Percentiles rank a stretch among this genome's conserved stretches.
These are phyloP conservation scores for Tigriopus californicus DNA, from an alignment of 2,888 invertebrate species.

Conservation along the genomic window DNA sequence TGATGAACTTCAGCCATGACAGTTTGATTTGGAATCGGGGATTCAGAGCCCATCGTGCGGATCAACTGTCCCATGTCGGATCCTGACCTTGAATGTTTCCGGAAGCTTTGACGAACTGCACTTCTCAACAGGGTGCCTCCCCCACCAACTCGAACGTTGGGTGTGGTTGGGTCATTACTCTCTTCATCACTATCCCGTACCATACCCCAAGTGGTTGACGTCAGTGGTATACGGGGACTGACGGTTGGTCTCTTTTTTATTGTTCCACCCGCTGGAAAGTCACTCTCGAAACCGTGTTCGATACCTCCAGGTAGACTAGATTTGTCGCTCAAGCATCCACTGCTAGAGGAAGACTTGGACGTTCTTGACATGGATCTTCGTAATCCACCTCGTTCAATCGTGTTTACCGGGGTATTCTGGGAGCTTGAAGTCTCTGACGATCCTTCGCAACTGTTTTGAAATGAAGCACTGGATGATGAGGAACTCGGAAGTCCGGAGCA, in stretches of 20 bases:
- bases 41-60: slow-evolving; percentile 7
- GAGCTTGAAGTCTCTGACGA: not conserved
- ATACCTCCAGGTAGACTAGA: slow-evolving; percentile 18
- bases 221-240: slow-evolving; percentile 61
- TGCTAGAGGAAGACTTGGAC: slow-evolving; percentile 61
- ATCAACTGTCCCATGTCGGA: not conserved
- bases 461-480: not conserved
- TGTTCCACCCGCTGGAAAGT: slow-evolving; percentile 40
- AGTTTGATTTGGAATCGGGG: slow-evolving; percentile 17
- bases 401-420: slow-evolving; percentile 24
- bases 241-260: slow-evolving; percentile 72
- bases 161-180: not conserved
- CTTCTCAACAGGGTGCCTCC: slow-evolving; percentile 19
- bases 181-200: slow-evolving; percentile 18
- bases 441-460: not conserved
- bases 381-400: slow-evolving; percentile 19
- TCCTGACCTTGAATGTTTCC: not conserved
- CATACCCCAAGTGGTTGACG: slow-evolving; percentile 53
- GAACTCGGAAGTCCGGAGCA: not conserved
- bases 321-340: slow-evolving; percentile 47
- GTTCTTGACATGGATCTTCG: slow-evolving; percentile 32
- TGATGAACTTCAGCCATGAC: slow-evolving; percentile 19
- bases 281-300: slow-evolving; percentile 30
- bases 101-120: slow-evolving; percentile 2
- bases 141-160: slow-evolving; percentile 18